These are phyloP conservation scores for Microcebus ravelobensis DNA, from an alignment of 2,113 vertebrate genomes.

Conservation along the genomic window DNA sequence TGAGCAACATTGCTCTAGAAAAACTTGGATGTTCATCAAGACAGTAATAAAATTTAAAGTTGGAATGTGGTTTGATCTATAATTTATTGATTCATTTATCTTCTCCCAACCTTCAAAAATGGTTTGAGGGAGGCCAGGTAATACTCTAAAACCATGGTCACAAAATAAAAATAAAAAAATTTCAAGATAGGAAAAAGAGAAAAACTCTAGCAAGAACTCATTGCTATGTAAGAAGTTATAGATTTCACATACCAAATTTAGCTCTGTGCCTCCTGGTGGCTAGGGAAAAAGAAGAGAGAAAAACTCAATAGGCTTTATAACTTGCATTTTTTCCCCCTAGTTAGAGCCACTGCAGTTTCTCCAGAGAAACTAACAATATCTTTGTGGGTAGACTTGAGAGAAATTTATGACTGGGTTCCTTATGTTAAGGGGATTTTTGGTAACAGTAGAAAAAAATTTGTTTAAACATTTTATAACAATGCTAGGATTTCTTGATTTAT, in stretches of 20 bases:
- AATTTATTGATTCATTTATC: constrained; percentile 56
- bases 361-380: constrained; percentile 29
- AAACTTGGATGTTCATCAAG: constrained; percentile 25
- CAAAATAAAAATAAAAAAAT: constrained; percentile 20
- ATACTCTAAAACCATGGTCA: constrained; percentile 25
- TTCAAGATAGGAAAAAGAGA: constrained; percentile 33
- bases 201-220: constrained; percentile 32
- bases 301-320: constrained; percentile 22
- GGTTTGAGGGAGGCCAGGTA: neutral
- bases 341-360: constrained; percentile 38
- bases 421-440: neutral
- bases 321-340: constrained; percentile 26
- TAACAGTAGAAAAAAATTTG: constrained; percentile 42
- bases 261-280: neutral
- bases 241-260: constrained; percentile 50
- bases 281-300: neutral
- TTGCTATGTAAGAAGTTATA: constrained; percentile 30
- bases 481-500: constrained; percentile 37
- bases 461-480: constrained; percentile 22
- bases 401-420: constrained; percentile 32
- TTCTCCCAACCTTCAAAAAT: constrained; percentile 25
- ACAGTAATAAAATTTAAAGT: constrained; percentile 51
- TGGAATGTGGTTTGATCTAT: constrained; percentile 20
- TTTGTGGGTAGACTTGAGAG: constrained; percentile 28
- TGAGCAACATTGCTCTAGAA: constrained; percentile 31